Percentiles rank a stretch among this genome's conserved stretches.
Evolutionary conservation across 2,888 invertebrate genomes (phyloP).

Genomic region (Netelia inedita): DNA sequence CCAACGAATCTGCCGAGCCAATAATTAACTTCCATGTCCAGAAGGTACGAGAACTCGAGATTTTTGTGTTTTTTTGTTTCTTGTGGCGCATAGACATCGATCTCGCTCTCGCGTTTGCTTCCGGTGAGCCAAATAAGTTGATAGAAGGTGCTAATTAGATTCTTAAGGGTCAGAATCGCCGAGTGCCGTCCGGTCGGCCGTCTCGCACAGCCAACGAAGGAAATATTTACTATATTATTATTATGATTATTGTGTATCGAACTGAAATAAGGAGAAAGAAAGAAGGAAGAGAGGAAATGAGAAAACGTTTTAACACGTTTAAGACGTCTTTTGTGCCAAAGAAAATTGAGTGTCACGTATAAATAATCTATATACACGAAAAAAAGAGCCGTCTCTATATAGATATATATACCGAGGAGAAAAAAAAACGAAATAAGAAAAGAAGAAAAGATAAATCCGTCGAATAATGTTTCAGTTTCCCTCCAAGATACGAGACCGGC

Average conservation of each 20-base stretch:
- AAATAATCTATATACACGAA: slow-evolving; percentile 31
- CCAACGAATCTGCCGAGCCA: slow-evolving; percentile 21
- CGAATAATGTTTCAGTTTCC: slow-evolving; percentile 73
- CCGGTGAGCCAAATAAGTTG: slow-evolving; percentile 76
- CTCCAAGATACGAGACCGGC: slow-evolving; percentile 72
- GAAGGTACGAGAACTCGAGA: too few relatives aligned
- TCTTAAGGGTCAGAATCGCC: slow-evolving; percentile 76
- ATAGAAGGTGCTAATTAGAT: slow-evolving; percentile 82
- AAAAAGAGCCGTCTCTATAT: slow-evolving; percentile 19
- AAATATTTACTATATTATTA: slow-evolving; percentile 58
- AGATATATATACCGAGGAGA: neutral
- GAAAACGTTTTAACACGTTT: slow-evolving; percentile 45
- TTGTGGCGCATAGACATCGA: neutral
- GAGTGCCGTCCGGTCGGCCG: slow-evolving; percentile 73
- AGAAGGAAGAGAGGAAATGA: slow-evolving; percentile 24
- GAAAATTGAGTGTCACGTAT: slow-evolving; percentile 45
- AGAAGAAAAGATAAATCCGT: slow-evolving; percentile 64
- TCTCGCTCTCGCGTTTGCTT: slow-evolving; percentile 37
- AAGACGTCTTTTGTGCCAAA: slow-evolving; percentile 70
- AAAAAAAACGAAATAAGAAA: slow-evolving; percentile 15
- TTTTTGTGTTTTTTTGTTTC: neutral
- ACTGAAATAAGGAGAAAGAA: slow-evolving; percentile 18
- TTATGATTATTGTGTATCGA: slow-evolving; percentile 37
- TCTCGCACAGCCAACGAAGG: slow-evolving; percentile 69
- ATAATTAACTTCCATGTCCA: neutral